Percentiles rank a stretch among this genome's conserved stretches.
Evolutionary conservation across 2,888 invertebrate genomes (phyloP).

Genomic region (Choreutis nemorana): DNA sequence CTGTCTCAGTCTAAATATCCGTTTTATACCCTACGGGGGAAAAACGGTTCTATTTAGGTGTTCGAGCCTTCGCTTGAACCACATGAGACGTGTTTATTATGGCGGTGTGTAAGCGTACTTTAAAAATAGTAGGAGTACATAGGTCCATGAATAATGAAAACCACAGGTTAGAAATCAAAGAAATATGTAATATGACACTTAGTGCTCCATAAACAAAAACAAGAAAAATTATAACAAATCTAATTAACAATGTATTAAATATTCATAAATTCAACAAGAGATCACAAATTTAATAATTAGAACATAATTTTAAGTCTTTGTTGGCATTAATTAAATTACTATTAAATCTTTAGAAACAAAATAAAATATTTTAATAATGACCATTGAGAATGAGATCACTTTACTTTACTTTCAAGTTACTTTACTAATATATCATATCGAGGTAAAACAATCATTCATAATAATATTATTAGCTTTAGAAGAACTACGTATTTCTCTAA

Average conservation of each 20-base stretch:
- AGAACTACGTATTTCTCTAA: slow-evolving; percentile 4
- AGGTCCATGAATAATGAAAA: no score
- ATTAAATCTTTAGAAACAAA: no score
- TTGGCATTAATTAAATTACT: no score
- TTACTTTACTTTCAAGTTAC: no score
- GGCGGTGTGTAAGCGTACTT: slow-evolving; percentile 7
- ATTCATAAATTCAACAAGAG: no score
- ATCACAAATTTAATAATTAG: no score
- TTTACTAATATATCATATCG: neutral
- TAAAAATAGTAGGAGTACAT: neutral
- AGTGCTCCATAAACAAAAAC: neutral
- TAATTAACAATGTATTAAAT: neutral
- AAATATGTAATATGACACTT: no score
- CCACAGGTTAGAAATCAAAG: neutral
- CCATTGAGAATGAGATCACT: no score
- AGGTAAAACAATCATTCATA: neutral
- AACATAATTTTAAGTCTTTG: no score
- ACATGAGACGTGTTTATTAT: slow-evolving; percentile 8
- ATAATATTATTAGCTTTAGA: neutral
- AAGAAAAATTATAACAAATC: neutral
- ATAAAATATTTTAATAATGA: no score
- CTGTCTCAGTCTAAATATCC: slow-evolving; percentile 11
- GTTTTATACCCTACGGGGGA: slow-evolving; percentile 9
- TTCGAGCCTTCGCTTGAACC: slow-evolving; percentile 10
- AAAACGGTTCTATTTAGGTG: slow-evolving; percentile 7